These are phyloP conservation scores for Acronicta aceris DNA, from an alignment of 2,888 invertebrate species.

Conservation along the genomic window DNA sequence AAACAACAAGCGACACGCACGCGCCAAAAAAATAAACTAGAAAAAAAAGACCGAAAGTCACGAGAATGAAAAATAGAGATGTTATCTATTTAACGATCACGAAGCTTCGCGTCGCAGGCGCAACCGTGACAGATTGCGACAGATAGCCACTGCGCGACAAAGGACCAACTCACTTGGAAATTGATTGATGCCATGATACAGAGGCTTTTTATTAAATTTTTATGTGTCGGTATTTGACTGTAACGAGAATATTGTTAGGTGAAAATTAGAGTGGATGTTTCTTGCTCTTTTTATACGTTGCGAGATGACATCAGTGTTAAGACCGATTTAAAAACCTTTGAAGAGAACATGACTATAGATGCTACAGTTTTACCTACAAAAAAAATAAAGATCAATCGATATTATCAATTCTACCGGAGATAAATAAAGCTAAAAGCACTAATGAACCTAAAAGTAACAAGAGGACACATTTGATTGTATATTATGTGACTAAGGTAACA, in stretches of 20 bases:
- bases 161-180: slow-evolving; percentile 53
- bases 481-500: too few species aligned
- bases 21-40: slow-evolving; percentile 42
- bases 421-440: too few species aligned
- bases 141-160: slow-evolving; percentile 55
- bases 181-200: slow-evolving; percentile 58
- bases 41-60: slow-evolving; percentile 48
- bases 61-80: slow-evolving; percentile 65
- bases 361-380: too few species aligned
- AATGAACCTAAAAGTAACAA: too few species aligned
- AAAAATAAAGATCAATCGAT: too few species aligned
- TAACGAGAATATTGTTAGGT: slow-evolving; percentile 23
- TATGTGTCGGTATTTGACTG: slow-evolving; percentile 15
- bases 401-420: too few species aligned
- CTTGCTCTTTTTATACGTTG: background rate
- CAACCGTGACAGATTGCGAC: slow-evolving; percentile 65
- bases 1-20: slow-evolving; percentile 54
- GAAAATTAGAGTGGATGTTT: background rate
- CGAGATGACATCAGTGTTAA: background rate
- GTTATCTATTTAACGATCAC: slow-evolving; percentile 63
- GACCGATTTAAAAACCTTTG: background rate
- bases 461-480: too few species aligned
- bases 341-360: too few species aligned
- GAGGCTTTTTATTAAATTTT: slow-evolving; percentile 21
- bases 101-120: slow-evolving; percentile 47